phyloP scores from a whole-genome alignment of 2,113 vertebrate species.

The Aphyosemion australe region DNA sequence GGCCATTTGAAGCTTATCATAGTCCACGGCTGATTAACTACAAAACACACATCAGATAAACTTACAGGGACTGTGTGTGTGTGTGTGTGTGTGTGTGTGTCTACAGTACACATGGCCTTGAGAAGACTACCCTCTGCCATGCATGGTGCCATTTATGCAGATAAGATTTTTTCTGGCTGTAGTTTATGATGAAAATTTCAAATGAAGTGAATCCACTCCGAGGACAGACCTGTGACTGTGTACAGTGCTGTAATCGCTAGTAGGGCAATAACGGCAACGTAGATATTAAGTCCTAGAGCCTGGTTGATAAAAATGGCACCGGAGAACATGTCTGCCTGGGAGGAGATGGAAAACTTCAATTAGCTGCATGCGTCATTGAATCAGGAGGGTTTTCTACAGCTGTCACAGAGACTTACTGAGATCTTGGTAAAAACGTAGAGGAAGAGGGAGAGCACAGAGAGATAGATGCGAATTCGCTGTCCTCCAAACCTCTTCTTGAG shows the following conservation, averaged over 20 bases:
- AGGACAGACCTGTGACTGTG: constrained; percentile 88
- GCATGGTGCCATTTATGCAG: constrained; percentile 11
- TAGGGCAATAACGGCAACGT: constrained; percentile 88
- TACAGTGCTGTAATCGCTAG: constrained; percentile 88
- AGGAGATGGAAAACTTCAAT: constrained; percentile 5
- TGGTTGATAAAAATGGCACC: constrained; percentile 93
- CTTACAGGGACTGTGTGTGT: neutral
- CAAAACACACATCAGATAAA: constrained; percentile 51
- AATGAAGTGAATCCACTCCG: neutral
- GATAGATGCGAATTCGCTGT: constrained; percentile 90
- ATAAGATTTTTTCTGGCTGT: constrained; percentile 48
- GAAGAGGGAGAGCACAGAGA: constrained; percentile 89
- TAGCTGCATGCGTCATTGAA: neutral
- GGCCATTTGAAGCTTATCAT: constrained; percentile 53
- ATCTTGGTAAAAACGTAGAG: constrained; percentile 97
- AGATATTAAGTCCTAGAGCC: constrained; percentile 89
- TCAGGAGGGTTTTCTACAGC: neutral
- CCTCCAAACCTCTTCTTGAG: constrained; percentile 93
- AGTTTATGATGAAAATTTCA: constrained; percentile 13
- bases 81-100: constrained; percentile 3
- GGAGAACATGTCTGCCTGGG: constrained; percentile 93
- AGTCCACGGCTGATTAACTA: constrained; percentile 52
- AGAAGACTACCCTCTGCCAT: constrained; percentile 50
- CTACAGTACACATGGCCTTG: constrained; percentile 1
- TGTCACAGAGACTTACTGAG: constrained; percentile 84